Base-by-base conservation (phyloP, 2,888 invertebrate genomes). In the Nemapogon koenigi region DNA sequence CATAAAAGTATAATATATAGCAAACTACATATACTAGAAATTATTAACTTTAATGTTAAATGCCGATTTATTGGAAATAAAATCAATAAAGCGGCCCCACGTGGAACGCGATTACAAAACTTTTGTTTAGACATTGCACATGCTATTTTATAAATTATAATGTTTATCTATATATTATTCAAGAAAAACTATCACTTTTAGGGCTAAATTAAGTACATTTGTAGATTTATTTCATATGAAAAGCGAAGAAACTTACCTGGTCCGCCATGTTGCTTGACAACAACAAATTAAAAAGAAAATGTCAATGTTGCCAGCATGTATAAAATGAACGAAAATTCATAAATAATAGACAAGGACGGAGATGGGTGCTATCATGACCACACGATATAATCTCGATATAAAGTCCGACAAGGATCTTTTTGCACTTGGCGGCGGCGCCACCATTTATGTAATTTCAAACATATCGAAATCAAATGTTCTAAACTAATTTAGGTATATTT, bases 231-330 rank as follows among this genome's bases (percentile, higher is more conserved):
- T 61, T 61, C 50, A 47, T 35, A 18, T 32, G 44, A 44, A 58
- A 62, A 57, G 48, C 57, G 25, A 55, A 51, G 56, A n/a, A 56
- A 82, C 86, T 62, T 84, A 89, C 89, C 87, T 89, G 89, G 73
- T 89, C 89, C 79, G 89, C 89, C 89, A 89, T 89, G 68, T 88
- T 88, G 84, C 71, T 81, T 70, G 72, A 71, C 56, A 72, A 69
- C 57, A 72, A 75, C 81, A 83, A 83, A 82, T 72, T 39, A 38
- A 46, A 35, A 33, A 33, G 15, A 36, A 38, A 37, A n/a, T 32
- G 15, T 16, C 28, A 26, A 41, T 57, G 52, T 53, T 55, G 53
- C 55, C 55, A 15, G 26, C 7, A 8, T 26, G 13, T 2, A 16
- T 3, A 14, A 6, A 2, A 15, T 28, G 28, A 28, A 28, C 11